phyloP scores from a whole-genome alignment of 2,113 vertebrate genomes.

The Rhinolophus ferrumequinum region DNA sequence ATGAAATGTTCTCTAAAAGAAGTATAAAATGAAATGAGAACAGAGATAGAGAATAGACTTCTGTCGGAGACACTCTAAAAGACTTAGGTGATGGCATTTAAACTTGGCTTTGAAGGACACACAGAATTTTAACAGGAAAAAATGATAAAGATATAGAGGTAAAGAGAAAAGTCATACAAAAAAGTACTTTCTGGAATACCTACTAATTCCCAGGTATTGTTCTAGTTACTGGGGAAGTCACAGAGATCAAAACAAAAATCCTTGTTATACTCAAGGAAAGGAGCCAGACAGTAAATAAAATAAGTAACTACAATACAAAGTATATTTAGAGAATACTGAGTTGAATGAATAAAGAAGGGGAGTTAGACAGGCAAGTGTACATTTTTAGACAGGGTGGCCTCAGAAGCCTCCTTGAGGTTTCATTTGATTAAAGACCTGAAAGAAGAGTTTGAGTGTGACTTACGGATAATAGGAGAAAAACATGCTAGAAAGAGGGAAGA shows the following conservation, averaged over 20 bases:
- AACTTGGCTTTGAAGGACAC: not conserved
- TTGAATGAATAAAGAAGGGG: not conserved
- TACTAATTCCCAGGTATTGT: not conserved
- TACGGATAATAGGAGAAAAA: not conserved
- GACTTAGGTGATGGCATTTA: not conserved
- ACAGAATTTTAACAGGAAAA: not conserved
- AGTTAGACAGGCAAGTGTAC: not conserved
- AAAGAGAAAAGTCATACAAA: not conserved
- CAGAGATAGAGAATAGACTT: conserved; percentile 2
- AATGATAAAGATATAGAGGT: not conserved
- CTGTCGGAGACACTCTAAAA: not conserved
- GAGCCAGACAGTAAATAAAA: not conserved
- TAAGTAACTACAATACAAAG: not conserved
- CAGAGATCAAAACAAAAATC: conserved; percentile 14
- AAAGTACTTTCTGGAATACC: not conserved
- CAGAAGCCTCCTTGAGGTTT: not conserved
- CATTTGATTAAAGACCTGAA: not conserved
- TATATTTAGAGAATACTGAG: not conserved
- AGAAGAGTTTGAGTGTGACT: not conserved
- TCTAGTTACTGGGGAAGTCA: conserved; percentile 13
- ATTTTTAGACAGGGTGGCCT: not conserved
- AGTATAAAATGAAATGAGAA: conserved; percentile 20
- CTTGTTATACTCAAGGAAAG: not conserved
- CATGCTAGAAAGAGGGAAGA: not conserved
- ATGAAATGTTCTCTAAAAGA: conserved; percentile 4